Evolutionary conservation across 2,797 vertebrate genomes (phyloP).

Genomic region (Huso huso): DNA sequence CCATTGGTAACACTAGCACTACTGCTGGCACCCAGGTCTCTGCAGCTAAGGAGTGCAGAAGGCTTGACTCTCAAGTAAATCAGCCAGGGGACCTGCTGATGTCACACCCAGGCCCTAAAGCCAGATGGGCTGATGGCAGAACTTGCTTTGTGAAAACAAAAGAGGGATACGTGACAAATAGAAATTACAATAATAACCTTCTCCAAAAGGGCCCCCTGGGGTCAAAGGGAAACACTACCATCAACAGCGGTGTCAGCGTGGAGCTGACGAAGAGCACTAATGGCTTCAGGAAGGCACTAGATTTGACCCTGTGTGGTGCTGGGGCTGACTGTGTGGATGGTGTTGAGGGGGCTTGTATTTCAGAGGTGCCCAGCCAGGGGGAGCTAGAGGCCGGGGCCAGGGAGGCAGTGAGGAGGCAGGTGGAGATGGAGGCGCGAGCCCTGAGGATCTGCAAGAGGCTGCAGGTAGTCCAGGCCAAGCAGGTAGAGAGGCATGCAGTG

Average conservation of each 20-base stretch:
- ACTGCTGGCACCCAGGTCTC: too few species aligned
- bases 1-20: too few species aligned
- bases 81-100: too few species aligned
- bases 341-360: neutral
- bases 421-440: slow-evolving; percentile 35
- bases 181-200: neutral
- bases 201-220: slow-evolving; percentile 4
- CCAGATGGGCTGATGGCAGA: slow-evolving; percentile 1
- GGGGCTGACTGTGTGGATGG: neutral
- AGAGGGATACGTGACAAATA: too few species aligned
- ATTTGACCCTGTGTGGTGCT: neutral
- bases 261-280: slow-evolving; percentile 1
- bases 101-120: too few species aligned
- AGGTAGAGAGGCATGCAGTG: slow-evolving; percentile 46
- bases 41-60: too few species aligned
- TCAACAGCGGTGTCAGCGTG: neutral
- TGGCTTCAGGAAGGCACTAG: neutral
- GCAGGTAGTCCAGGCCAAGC: slow-evolving; percentile 45
- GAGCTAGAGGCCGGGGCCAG: slow-evolving; percentile 20
- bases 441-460: slow-evolving; percentile 40
- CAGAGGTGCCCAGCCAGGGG: neutral
- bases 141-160: neutral
- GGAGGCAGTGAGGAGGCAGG: slow-evolving; percentile 32
- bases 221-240: slow-evolving; percentile 3
- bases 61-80: too few species aligned